These are phyloP conservation scores for Sphenodon punctatus DNA, from an alignment of 2,797 vertebrate species.

Conservation along the genomic window DNA sequence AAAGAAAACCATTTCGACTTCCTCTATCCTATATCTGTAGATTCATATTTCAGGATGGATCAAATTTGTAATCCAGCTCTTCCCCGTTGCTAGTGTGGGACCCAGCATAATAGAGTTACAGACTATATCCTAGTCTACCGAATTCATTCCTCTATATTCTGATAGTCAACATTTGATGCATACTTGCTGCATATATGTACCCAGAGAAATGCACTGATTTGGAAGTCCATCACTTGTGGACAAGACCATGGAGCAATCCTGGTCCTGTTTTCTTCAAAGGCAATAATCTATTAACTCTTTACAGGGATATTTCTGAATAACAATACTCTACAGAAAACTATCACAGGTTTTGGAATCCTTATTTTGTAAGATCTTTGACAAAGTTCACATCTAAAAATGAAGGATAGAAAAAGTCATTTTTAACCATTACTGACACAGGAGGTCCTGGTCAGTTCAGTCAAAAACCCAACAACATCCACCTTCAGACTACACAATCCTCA, in stretches of 20 bases:
- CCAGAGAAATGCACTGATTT: neutral
- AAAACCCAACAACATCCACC: too few relatives aligned
- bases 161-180: constrained; percentile 6
- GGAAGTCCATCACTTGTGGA: constrained; percentile 17
- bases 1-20: neutral
- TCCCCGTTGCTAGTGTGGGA: neutral
- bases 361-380: neutral
- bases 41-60: constrained; percentile 14
- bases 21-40: constrained; percentile 16
- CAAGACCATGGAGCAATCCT: constrained; percentile 34
- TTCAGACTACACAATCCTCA: too few relatives aligned
- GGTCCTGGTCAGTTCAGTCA: neutral
- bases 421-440: neutral
- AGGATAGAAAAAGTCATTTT: neutral
- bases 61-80: neutral
- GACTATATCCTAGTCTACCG: neutral
- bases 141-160: neutral
- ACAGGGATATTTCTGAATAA: constrained; percentile 16
- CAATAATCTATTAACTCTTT: constrained; percentile 33
- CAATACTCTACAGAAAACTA: constrained; percentile 19
- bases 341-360: neutral
- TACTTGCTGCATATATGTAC: neutral
- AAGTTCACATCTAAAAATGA: neutral
- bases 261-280: neutral
- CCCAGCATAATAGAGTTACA: neutral